phyloP scores from a whole-genome alignment of 2,797 vertebrate genomes.

The Lophotriccus pileatus region DNA sequence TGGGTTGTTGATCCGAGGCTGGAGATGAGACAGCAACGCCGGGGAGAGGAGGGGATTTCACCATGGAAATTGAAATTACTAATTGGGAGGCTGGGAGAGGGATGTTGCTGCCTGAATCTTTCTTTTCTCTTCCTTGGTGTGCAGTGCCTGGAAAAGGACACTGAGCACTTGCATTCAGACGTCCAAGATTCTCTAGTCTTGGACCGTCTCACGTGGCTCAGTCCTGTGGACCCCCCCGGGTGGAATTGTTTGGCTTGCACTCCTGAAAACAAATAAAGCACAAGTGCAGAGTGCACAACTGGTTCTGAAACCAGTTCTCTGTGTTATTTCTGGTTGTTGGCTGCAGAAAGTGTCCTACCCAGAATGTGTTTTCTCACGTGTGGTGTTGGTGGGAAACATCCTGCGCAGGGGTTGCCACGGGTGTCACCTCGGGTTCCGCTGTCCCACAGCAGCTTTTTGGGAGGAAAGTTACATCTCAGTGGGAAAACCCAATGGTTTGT shows the following conservation, averaged over 20 bases:
- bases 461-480: background rate
- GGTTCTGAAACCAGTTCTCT: background rate
- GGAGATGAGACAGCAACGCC: accelerated
- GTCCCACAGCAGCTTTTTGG: background rate
- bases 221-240: background rate
- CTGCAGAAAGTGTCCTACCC: background rate
- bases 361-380: background rate
- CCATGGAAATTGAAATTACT: background rate
- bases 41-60: background rate
- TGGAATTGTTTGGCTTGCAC: background rate
- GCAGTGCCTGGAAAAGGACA: background rate
- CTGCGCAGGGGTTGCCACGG: accelerated
- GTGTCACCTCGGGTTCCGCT: accelerated
- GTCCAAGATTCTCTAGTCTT: background rate
- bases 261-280: background rate
- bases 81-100: background rate
- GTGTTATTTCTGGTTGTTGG: constrained; percentile 14
- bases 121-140: background rate
- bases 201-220: background rate
- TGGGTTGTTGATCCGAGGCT: background rate
- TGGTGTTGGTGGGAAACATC: background rate
- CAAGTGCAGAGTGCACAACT: background rate
- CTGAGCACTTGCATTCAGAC: background rate
- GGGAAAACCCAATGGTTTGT: background rate
- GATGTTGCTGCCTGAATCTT: background rate